Evolutionary conservation across 35 echinoderm and acorn worm species (phyloP).

Genomic region (Diadema setosum): DNA sequence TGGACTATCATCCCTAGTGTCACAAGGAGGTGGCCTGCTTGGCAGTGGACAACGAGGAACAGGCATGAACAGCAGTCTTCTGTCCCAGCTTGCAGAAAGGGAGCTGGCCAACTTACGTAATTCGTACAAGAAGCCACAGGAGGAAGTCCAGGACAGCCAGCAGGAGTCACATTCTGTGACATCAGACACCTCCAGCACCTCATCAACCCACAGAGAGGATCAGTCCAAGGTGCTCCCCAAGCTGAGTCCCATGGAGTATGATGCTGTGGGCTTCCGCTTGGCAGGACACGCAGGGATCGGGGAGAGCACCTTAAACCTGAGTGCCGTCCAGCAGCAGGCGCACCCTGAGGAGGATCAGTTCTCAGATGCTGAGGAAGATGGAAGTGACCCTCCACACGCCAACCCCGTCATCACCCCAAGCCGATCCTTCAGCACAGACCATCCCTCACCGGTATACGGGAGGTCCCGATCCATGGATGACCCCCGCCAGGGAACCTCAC

Average conservation of each 20-base stretch:
- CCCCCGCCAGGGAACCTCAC: not conserved
- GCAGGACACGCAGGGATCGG: slow-evolving; percentile 65
- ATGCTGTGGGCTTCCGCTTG: slow-evolving; percentile 77
- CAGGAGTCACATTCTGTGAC: slow-evolving; percentile 32
- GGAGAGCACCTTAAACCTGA: slow-evolving; percentile 69
- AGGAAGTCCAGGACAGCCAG: slow-evolving; percentile 7
- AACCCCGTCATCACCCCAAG: not conserved
- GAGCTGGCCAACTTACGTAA: slow-evolving; percentile 63
- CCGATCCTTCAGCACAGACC: not conserved
- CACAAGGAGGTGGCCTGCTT: not conserved
- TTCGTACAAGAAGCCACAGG: slow-evolving; percentile 48
- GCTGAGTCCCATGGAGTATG: slow-evolving; percentile 91
- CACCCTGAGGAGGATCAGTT: slow-evolving; percentile 91
- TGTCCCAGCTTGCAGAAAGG: slow-evolving; percentile 53
- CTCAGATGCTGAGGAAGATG: slow-evolving; percentile 93
- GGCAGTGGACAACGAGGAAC: not conserved
- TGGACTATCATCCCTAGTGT: not conserved
- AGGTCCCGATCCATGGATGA: slow-evolving; percentile 11
- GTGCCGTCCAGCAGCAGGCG: slow-evolving; percentile 26
- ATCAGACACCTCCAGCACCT: slow-evolving; percentile 48
- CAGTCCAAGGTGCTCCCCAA: slow-evolving; percentile 49
- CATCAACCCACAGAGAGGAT: slow-evolving; percentile 42
- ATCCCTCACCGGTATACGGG: not conserved
- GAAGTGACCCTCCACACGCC: not conserved
- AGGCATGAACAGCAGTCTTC: slow-evolving; percentile 53